These are phyloP conservation scores for Numida meleagris DNA, from an alignment of 2,113 vertebrate genomes.

Conservation along the genomic window DNA sequence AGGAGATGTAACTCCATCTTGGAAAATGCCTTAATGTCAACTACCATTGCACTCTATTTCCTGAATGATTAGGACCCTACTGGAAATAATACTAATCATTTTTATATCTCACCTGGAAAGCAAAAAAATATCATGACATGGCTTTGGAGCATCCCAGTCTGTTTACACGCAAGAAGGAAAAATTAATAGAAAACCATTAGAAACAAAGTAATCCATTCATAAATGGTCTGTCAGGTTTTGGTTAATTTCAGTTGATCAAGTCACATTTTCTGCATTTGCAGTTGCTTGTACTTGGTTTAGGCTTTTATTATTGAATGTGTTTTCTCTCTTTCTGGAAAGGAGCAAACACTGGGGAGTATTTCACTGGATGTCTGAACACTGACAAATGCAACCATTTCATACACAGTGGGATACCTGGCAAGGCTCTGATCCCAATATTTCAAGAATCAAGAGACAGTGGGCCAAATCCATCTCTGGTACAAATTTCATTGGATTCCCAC, in stretches of 20 bases:
- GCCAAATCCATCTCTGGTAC: not conserved
- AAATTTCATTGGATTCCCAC: not conserved
- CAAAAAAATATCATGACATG: not conserved
- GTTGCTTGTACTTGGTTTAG: not conserved
- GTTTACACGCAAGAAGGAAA: not conserved
- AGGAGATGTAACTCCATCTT: not conserved
- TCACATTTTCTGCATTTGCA: not conserved
- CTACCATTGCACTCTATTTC: not conserved
- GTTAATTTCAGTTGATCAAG: not conserved
- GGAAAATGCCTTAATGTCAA: not conserved
- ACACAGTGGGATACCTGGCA: slow-evolving; percentile 24
- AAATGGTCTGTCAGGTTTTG: not conserved
- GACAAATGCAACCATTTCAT: slow-evolving; percentile 40
- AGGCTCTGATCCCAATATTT: slow-evolving; percentile 38
- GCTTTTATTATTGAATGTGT: not conserved
- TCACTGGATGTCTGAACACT: slow-evolving; percentile 19
- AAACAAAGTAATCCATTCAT: not conserved
- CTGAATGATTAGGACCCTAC: not conserved
- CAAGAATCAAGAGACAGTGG: not conserved
- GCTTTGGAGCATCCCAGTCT: not conserved
- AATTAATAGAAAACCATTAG: not conserved
- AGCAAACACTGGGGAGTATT: not conserved
- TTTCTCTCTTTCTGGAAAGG: slow-evolving; percentile 12
- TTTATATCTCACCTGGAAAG: not conserved
- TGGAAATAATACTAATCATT: not conserved